Percentiles rank a stretch among this genome's conserved stretches.
Evolutionary conservation across 2,113 vertebrate species (phyloP).

Genomic region (Varanus komodoensis): DNA sequence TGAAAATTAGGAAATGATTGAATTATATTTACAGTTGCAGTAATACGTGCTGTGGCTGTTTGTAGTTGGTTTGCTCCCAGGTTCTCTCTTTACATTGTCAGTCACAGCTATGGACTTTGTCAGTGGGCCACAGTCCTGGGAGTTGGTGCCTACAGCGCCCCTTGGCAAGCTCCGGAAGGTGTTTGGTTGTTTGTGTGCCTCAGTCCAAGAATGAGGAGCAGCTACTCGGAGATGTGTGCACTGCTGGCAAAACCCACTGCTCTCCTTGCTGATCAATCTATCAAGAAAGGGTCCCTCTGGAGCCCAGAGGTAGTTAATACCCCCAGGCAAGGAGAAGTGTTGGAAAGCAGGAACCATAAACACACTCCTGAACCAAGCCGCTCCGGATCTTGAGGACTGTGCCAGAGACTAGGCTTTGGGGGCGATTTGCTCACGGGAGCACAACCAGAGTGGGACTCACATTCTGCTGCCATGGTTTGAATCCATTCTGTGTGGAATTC

Average conservation of each 20-base stretch:
- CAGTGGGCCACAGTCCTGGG: neutral
- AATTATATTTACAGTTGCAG: conserved; percentile 35
- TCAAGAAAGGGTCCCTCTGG: too few species aligned
- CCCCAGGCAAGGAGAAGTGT: too few species aligned
- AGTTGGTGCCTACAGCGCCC: neutral
- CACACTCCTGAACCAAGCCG: too few species aligned
- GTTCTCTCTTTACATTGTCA: neutral
- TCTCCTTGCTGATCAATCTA: neutral
- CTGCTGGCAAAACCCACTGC: neutral
- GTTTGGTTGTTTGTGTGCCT: neutral
- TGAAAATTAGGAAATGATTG: neutral
- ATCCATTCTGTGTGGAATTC: too few species aligned
- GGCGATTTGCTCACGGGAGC: too few species aligned
- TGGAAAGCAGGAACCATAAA: too few species aligned
- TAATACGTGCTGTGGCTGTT: neutral
- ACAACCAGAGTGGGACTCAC: too few species aligned
- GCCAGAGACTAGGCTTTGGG: too few species aligned
- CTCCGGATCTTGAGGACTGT: too few species aligned
- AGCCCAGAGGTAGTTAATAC: too few species aligned
- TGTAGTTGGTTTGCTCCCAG: neutral
- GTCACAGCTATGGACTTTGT: conserved; percentile 5
- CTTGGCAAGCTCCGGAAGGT: neutral
- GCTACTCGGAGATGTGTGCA: too few species aligned
- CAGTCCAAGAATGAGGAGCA: neutral
- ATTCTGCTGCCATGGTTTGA: too few species aligned